phyloP scores from a whole-genome alignment of 2,888 invertebrate genomes.

The Drosophila longiperda region DNA sequence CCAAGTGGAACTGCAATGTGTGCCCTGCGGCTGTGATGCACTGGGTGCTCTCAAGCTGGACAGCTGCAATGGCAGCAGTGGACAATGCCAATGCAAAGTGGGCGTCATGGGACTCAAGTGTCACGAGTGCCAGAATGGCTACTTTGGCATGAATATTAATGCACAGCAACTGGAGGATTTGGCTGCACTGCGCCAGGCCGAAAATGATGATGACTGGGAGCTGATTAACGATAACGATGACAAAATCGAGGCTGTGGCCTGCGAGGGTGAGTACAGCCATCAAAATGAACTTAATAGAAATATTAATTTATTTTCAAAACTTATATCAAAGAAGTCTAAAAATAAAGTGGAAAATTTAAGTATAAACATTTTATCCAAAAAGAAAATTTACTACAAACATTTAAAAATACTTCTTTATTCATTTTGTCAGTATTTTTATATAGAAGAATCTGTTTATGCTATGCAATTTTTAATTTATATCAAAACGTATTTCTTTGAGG shows the following conservation, averaged over 20 bases:
- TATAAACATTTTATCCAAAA: neutral
- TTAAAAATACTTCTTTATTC: neutral
- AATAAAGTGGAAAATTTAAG: neutral
- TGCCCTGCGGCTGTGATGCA: conserved; percentile 91
- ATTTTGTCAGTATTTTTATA: neutral
- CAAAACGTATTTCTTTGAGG: neutral
- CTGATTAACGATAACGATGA: conserved; percentile 41
- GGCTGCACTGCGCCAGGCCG: conserved; percentile 55
- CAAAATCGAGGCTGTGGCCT: conserved; percentile 61
- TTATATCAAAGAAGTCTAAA: neutral
- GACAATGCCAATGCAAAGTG: conserved; percentile 91
- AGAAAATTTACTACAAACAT: neutral
- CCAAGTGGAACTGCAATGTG: conserved; percentile 92
- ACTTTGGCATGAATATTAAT: conserved; percentile 88
- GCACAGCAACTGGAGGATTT: conserved; percentile 65
- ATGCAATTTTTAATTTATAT: neutral
- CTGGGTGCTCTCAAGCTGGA: conserved; percentile 87
- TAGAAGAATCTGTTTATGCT: neutral
- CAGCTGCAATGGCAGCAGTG: conserved; percentile 91
- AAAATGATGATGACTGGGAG: conserved; percentile 67
- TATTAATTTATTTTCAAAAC: neutral
- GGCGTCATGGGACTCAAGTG: conserved; percentile 93
- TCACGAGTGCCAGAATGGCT: conserved; percentile 89
- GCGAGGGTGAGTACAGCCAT: conserved; percentile 79
- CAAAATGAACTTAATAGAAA: neutral